These are phyloP conservation scores for Anseranas semipalmata DNA, from an alignment of 2,113 vertebrate species.

Conservation along the genomic window DNA sequence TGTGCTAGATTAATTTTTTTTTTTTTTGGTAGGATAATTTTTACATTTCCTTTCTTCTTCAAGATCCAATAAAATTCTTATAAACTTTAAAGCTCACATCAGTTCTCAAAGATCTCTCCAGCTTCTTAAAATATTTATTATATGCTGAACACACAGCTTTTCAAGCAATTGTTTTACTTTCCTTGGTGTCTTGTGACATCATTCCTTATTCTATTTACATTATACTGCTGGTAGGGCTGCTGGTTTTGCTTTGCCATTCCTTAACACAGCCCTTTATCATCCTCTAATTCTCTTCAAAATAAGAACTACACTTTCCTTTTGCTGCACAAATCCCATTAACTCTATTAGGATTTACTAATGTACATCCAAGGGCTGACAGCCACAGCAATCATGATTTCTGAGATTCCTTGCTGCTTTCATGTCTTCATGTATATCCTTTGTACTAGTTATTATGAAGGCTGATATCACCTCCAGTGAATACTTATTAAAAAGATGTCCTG, in stretches of 20 bases:
- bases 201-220: background rate
- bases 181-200: background rate
- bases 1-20: background rate
- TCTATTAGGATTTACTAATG: conserved; percentile 14
- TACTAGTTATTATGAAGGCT: background rate
- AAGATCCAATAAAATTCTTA: background rate
- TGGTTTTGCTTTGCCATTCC: background rate
- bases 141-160: background rate
- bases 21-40: background rate
- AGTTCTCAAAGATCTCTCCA: background rate
- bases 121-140: conserved; percentile 17
- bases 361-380: background rate
- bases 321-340: conserved; percentile 19
- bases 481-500: background rate
- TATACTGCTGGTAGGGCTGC: background rate
- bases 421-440: background rate
- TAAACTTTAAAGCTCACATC: background rate
- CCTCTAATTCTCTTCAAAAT: conserved; percentile 1
- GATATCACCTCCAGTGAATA: background rate
- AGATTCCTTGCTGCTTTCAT: background rate
- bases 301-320: background rate
- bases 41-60: background rate
- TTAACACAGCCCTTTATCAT: background rate
- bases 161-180: background rate
- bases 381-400: conserved; percentile 5